Evolutionary conservation across 2,113 vertebrate genomes (phyloP), one percentile per base, ranked within the genome.

Genomic region (Oreotrochilus melanogaster): DNA sequence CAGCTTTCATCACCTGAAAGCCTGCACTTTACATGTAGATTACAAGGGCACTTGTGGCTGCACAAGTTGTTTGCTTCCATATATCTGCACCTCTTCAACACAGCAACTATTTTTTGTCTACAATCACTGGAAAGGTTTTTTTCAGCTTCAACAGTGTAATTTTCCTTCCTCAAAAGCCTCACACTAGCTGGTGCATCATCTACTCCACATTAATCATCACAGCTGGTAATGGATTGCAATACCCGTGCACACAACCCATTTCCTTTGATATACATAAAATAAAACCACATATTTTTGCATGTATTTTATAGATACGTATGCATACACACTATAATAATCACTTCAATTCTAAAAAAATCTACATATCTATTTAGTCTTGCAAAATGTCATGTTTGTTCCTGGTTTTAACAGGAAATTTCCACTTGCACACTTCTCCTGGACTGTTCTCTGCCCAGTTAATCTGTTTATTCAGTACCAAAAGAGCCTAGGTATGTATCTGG

Each of bases 141-240:
- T 91, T 84, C 74, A 95, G 75, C 76, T 79, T 64, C 90, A 91
- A 61, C 82, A 45, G 79, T 42, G 91, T 81, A 64, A 94, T 96
- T 92, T 93, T 82, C 95, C 92, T 94, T 88, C 94, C 90, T 88
- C 58, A 97, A 97, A 93, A 95, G 58, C 67, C 88, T 92, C 92
- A 39, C 70, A 11, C 47, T 56, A 86, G 56, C 67, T 50, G 79
- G 82, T 78, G 87, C 93, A 86, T 95, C 93, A 90, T 54, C 84
- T 48, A 64, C 60, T 58, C 48, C 71, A 22, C 39, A 71, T 90
- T 94, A 96, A 94, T 88, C 74, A 95, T 73, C 93, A 62, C 81
- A 88, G 88, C 92, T 86, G 96, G 76, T 30, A 83, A 93, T 14
- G 45, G 45, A n/a, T 18, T 61, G 18, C 33, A 72, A 76, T 18